A percentile compares a stretch with the other conserved stretches of the same genome.
These are phyloP conservation scores for Ichneumoninae sp. DNA, from an alignment of 2,888 invertebrate genomes.

Conservation along the genomic window DNA sequence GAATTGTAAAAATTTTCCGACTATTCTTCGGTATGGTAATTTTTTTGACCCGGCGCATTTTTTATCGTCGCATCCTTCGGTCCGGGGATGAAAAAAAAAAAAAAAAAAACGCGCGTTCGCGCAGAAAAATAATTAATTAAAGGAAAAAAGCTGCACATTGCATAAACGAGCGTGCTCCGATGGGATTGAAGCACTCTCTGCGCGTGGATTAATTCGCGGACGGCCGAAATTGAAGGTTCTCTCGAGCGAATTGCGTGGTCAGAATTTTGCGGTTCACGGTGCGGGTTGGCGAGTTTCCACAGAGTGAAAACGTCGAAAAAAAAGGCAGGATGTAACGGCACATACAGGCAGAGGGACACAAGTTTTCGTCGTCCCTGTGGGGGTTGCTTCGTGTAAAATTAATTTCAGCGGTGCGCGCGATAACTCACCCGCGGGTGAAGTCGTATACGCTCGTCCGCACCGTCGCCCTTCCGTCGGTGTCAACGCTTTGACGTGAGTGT, in stretches of 20 bases:
- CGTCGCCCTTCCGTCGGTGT: conserved; percentile 65
- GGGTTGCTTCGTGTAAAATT: conserved; percentile 69
- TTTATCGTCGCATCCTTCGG: not conserved
- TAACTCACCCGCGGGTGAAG: conserved; percentile 73
- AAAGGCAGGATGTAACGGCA: conserved; percentile 40
- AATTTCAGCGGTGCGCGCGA: conserved; percentile 74
- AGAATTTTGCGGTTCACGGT: conserved; percentile 50
- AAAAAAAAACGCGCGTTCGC: not conserved
- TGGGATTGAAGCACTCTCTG: conserved; percentile 3
- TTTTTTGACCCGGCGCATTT: not conserved
- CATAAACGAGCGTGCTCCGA: conserved; percentile 20
- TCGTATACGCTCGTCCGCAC: conserved; percentile 48
- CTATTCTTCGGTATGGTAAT: too few relatives aligned
- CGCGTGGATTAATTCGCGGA: not conserved
- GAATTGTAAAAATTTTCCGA: too few relatives aligned
- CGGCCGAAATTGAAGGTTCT: conserved; percentile 41
- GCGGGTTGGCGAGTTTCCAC: not conserved
- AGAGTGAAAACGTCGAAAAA: conserved; percentile 38
- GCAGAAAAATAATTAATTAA: conserved; percentile 3
- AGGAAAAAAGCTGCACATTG: conserved; percentile 30
- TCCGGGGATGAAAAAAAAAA: not conserved
- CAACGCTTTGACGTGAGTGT: conserved; percentile 77
- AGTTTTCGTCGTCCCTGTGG: conserved; percentile 52
- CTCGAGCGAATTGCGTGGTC: conserved; percentile 54
- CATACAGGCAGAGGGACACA: conserved; percentile 40